phyloP scores from a whole-genome alignment of 2,888 invertebrate genomes.

The Leucoptera coffeella region DNA sequence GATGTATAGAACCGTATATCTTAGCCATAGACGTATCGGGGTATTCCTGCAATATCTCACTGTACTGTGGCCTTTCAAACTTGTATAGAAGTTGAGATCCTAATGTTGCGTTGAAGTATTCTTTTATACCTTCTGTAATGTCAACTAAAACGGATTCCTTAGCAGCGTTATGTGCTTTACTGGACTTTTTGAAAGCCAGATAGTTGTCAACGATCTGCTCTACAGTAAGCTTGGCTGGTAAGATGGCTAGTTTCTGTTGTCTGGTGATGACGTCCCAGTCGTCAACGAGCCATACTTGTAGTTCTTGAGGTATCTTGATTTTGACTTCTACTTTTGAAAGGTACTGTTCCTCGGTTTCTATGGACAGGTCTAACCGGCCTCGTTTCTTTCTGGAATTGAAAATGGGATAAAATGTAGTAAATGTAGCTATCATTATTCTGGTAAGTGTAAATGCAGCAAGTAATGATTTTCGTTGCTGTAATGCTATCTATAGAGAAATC shows the following conservation, averaged over 20 bases:
- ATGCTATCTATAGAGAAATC: too few species aligned
- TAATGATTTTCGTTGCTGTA: too few species aligned
- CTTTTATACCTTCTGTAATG: conserved; percentile 74
- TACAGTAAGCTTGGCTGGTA: conserved; percentile 82
- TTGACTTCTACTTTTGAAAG: conserved; percentile 82
- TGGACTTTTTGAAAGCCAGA: conserved; percentile 69
- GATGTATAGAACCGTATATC: conserved; percentile 86
- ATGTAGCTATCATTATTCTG: too few species aligned
- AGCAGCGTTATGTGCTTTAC: conserved; percentile 69
- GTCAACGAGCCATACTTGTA: conserved; percentile 89
- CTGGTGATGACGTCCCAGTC: conserved; percentile 90
- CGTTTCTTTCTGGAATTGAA: too few species aligned
- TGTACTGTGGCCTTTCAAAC: conserved; percentile 88
- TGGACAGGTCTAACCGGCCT: conserved; percentile 64
- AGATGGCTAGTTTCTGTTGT: conserved; percentile 75
- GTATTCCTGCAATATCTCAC: conserved; percentile 71
- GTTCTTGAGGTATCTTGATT: conserved; percentile 87
- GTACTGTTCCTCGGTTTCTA: conserved; percentile 85
- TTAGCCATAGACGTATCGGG: conserved; percentile 74
- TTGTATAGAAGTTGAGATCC: conserved; percentile 90
- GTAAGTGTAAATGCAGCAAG: too few species aligned
- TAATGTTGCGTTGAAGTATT: conserved; percentile 90
- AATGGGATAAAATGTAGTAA: too few species aligned
- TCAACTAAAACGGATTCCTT: conserved; percentile 65
- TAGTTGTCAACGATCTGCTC: conserved; percentile 86